Base-by-base conservation (phyloP, 2,888 invertebrate species). In the Lingula anatina region DNA sequence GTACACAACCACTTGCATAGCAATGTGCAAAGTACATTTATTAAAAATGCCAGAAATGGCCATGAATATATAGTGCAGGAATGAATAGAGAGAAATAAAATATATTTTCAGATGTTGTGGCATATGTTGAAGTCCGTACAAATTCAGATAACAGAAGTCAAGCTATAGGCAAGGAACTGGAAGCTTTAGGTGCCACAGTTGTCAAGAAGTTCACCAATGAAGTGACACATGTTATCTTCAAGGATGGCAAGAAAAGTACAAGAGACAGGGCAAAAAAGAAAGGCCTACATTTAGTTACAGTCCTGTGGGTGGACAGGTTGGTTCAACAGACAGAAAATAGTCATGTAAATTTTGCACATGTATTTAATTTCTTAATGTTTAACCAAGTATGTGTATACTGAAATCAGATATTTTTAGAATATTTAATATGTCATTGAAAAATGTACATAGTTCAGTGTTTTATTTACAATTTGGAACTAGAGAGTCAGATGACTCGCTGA, bases 211-310 rank as follows among this genome's bases (percentile, higher is more conserved):
- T 83, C 57, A 75, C 74, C 2, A 75, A 71, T 44, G 65, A 75
- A 60, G 79, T 79, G 2, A 85, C 86, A 0, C 86, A 86, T 75
- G 83, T 86, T 5, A 75, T 86, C 7, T 86, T 84, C 66, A 85
- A 84, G 73, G 84, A 85, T 65, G 86, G 86, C 3, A 75, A 79
- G 9, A 77, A 80, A 51, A 78, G 82, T 20, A 85, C 85, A 0
- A 84, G 80, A 57, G 82, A 83, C 51, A 83, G 82, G 65, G 86
- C 86, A 0, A 79, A 79, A 55, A 76, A 80, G 54, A 75, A 79
- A 69, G 81, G 82, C 47, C 77, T 83, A 51, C 84, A 83, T 50
- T 66, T 86, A 41, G 85, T 86, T 1, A 84, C 85, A 1, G 81
- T 85, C 26, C 68, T 85, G 15, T 86, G 86, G 86, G 79, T 86